Evolutionary conservation across 2,888 invertebrate genomes (phyloP).

Genomic region (Stenolophus ochropezus): DNA sequence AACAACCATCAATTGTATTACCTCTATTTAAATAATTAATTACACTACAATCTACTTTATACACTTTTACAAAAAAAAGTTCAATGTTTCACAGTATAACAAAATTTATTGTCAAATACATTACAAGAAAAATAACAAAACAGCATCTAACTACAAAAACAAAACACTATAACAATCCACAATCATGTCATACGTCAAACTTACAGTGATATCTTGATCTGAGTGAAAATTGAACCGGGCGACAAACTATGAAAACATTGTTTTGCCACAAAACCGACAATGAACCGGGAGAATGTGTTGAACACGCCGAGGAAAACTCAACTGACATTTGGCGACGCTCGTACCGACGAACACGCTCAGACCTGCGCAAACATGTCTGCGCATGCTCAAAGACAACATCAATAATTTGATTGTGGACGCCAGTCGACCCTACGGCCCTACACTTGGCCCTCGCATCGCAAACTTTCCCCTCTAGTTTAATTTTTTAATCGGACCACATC

Average conservation of each 20-base stretch:
- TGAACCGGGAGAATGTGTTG: neutral
- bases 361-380: conserved; percentile 6
- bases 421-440: conserved; percentile 34
- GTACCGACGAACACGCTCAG: conserved; percentile 18
- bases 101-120: conserved; percentile 7
- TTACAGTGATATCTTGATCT: conserved; percentile 12
- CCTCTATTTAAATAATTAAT: conserved; percentile 14
- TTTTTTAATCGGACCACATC: conserved; percentile 54
- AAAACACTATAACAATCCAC: neutral
- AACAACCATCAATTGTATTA: conserved; percentile 13
- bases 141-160: neutral
- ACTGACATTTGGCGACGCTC: conserved; percentile 50
- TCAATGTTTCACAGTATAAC: neutral
- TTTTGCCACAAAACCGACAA: conserved; percentile 36
- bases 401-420: conserved; percentile 58
- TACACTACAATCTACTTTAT: neutral
- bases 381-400: conserved; percentile 52
- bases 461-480: conserved; percentile 41
- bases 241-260: conserved; percentile 50
- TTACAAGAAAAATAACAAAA: conserved; percentile 15
- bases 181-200: neutral
- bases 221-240: neutral
- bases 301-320: conserved; percentile 45
- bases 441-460: conserved; percentile 13
- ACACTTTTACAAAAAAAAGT: neutral